Base-by-base conservation (phyloP, 2,888 invertebrate species). In the Eristalinus sepulchralis region DNA sequence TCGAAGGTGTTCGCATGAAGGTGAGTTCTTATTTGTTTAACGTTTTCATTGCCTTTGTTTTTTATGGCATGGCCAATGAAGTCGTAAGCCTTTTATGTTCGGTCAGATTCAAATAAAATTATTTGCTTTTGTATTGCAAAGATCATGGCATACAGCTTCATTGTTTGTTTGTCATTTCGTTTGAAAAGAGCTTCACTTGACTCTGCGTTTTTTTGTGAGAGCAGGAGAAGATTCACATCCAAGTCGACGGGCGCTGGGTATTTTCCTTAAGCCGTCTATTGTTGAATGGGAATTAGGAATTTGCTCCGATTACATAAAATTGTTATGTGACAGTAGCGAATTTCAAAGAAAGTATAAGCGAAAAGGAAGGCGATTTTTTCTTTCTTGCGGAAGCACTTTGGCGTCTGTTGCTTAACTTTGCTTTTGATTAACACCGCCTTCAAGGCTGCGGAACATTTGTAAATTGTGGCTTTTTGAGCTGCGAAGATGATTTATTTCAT, bases 1-100 rank as follows among this genome's bases (percentile, higher is more conserved):
- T 95, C n/a, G 95, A 95, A 89, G 95, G 94, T 31, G 93, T 94
- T 89, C 92, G 94, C 11, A 95, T 95, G 89, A 94, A 94, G 92
- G 94, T 94, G 89, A 90, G 92, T 91, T 89, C 17, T 1, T 63
- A 17, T 10, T n/a, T n/a, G 22, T 57, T 57, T 24, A 24, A 11
- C 9, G 1, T 13, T 57, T 24, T 20, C 11, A n/a, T 24, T 20
- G 1, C 10, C 5, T 22, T 57, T 57, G 11, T 24, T 57, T 24
- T n/a, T 22, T 22, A 11, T 47, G 17, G 8, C 17, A 47, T 17
- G 8, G 8, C 8, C 47, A 8, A 8, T n/a, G 8, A 8, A 13
- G 39, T 47, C 39, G 39, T 47, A 47, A n/a, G 39, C 1, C 39
- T 47, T 47, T 47, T n/a, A 47, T 47, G 39, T 47, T n/a, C n/a